These are phyloP conservation scores for Acrocyrtus sp. DNA, from an alignment of 2,888 invertebrate genomes.

Conservation along the genomic window DNA sequence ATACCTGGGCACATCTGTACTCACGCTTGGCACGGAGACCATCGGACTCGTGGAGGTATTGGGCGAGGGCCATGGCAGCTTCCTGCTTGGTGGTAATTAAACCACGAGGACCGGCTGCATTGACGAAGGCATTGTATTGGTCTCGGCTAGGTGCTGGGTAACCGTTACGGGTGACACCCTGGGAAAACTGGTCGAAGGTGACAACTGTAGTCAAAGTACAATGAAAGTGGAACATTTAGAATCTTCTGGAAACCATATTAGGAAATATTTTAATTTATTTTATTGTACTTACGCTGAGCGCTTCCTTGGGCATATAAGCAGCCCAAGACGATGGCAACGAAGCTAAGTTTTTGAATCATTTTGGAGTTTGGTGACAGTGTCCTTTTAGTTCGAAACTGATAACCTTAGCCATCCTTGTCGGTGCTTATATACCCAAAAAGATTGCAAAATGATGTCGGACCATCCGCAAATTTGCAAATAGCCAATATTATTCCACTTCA, in stretches of 20 bases:
- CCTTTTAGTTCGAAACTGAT: no score
- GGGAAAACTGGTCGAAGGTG: constrained; percentile 45
- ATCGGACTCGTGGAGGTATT: constrained; percentile 56
- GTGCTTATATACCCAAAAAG: no score
- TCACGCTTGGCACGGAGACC: constrained; percentile 53
- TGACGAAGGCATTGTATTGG: constrained; percentile 47
- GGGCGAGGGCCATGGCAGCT: constrained; percentile 57
- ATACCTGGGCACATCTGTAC: constrained; percentile 41
- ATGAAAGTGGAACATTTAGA: background rate
- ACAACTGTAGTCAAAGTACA: constrained; percentile 37
- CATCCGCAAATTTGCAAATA: no score
- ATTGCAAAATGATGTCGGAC: no score
- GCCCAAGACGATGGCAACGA: background rate
- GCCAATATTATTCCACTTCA: no score
- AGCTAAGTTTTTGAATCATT: background rate
- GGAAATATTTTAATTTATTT: background rate
- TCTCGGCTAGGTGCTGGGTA: constrained; percentile 53
- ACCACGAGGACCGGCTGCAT: constrained; percentile 31
- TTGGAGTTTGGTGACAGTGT: no score
- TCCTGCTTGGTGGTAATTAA: constrained; percentile 48
- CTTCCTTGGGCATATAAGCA: background rate
- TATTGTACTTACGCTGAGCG: no score
- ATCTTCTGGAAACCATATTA: background rate
- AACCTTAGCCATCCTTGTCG: no score
- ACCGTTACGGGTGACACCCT: constrained; percentile 44